Evolutionary conservation across 2,888 invertebrate genomes (phyloP), one percentile per base, ranked within the genome.

Genomic region (Epistrophella euchroma): DNA sequence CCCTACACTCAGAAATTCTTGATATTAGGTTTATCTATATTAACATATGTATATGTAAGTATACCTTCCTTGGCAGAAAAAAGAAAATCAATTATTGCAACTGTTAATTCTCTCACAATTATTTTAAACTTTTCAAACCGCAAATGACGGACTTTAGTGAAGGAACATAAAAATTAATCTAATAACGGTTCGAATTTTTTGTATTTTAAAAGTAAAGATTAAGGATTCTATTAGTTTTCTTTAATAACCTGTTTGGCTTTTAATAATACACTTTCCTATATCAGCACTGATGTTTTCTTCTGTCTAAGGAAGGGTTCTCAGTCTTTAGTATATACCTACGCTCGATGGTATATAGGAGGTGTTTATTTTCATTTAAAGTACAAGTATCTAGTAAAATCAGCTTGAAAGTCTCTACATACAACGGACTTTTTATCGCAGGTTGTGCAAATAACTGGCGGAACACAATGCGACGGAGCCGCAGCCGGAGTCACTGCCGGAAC

Each of bases 51-150:
- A 25, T 4, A 25, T 25, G 25, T 25, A 25, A 4, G 25, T n/a
- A n/a, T n/a, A n/a, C n/a, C n/a, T n/a, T n/a, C n/a, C n/a, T n/a
- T n/a, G n/a, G n/a, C n/a, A n/a, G n/a, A n/a, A n/a, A n/a, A n/a
- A n/a, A n/a, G n/a, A 50, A 19, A 52, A 52, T 52, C 80, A 85
- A 85, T 81, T 62, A 71, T 56, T 43, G 17, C 84, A 84, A 79
- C 72, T 85, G 85, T 68, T 76, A 40, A 62, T 37, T 72, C 68
- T 85, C 85, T 56, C 85, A 85, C 85, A 76, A 85, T 85, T 85
- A 85, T 37, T 15, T 15, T 13, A 43, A 80, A 72, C 79, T 80
- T 80, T 76, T 19, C 43, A 62, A 71, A 79, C 40, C 40, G 70
- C 83, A 68, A 70, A 70, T 71, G 70, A 47, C 45, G 64, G 17